Evolutionary conservation across 2,113 vertebrate species (phyloP), one percentile per base, ranked within the genome.

Genomic region (Panthera leo): DNA sequence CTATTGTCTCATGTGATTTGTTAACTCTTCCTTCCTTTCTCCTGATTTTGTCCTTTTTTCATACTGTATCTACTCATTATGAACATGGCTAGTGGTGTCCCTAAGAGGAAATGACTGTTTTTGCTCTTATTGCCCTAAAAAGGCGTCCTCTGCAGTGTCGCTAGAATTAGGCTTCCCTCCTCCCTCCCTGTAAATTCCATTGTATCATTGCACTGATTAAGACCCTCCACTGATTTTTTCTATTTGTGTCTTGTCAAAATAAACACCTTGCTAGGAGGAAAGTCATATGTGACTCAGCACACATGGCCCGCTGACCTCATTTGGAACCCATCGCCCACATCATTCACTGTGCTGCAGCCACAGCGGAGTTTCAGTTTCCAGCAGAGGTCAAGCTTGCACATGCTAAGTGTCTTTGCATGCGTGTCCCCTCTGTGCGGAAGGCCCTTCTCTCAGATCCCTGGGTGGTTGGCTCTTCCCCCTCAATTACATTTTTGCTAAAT

Each of bases 1-100:
- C 42, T 85, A 27, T 96, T 97, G 95, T 84, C 48, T 96, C 42
- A 21, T 93, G 10, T 39, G 10, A 70, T 91, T 68, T 80, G 7
- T 96, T 91, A 93, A 94, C n/a, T 94, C 25, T 95, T 79, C 31
- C 71, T n/a, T 61, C 8, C 13, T 55, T 34, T 85, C 10, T 80
- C 19, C 15, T 5, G 31, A 9, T 94, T 95, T 23, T 70, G 15
- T 80, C 48, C 18, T 45, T 61, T 85, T 80, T 68, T 88, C 7
- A 9, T 86, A 36, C 31, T 51, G 76, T 5, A 16, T 94, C 29
- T 92, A 51, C 48, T 94, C 0, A n/a, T 78, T 82, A 61, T 68
- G 75, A 93, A 71, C 55, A n/a, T 78, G 42, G 34, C 39, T 75
- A 70, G 67, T 80, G 55, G 9, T 75, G 12, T 95, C 65, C 18